Base-by-base conservation (phyloP, 92 coral and sea anemone species). In the Porites evermanni region DNA sequence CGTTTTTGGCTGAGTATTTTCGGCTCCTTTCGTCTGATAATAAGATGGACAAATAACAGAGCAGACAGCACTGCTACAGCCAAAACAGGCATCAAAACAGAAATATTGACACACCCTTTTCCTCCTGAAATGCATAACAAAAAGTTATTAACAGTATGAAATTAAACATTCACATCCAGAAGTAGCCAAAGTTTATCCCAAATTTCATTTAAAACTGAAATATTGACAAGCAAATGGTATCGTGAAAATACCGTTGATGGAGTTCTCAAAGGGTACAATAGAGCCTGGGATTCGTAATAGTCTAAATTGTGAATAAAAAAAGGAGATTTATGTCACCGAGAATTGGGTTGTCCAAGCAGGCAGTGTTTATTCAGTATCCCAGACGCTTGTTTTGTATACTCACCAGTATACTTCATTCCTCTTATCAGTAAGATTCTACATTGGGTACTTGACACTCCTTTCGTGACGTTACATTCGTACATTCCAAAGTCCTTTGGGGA, bases 1-100 rank as follows among this genome's bases (percentile, higher is more conserved):
- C 74, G 78, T 59, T 58, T 38, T 6, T 54, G 60, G 2, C 19
- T 6, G 1, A 74, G 69, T 54, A 64, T 81, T 70, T 70, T 74
- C 2, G 78, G 78, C 24, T 65, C 72, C 32, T 64, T 83, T 19
- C 64, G 66, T 64, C 53, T 61, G 23, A 51, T 18, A 8, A 83
- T 11, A 17, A 83, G 87, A 65, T 83, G 87, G 10, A 83, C 76
- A 51, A 72, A 61, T 12, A 83, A 54, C 8, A 83, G 72, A 8
- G 66, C 50, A 5, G 87, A 83, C 6, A 83, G 20, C 12, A 83
- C 87, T 1, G 87, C 87, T 1, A 83, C 87, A 12, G 87, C 87
- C 53, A 83, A 53, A 6, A 83, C 80, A 47, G 87, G 87, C 87
- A 83, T 83, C 23, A 83, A n/a, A 7, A 83, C 73, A 0, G 87